Percentiles rank a stretch among this genome's conserved stretches.
Conservation (phyloP, 2,888 invertebrate species). For the Synergus japonicus region DNA sequence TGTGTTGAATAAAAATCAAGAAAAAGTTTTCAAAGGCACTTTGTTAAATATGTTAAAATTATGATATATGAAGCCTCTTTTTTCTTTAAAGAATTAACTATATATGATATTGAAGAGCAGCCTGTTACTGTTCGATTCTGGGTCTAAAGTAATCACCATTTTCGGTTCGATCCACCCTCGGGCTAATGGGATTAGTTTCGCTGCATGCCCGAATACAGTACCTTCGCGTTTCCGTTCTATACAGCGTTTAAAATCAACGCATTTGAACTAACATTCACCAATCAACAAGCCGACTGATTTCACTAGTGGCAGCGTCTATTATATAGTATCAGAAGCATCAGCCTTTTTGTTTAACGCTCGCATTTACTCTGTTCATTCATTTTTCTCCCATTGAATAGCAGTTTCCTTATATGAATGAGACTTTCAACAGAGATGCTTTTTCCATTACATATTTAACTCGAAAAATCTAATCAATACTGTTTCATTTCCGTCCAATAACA, state of each 20-base stretch:
- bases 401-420: background rate
- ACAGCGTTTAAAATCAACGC: background rate
- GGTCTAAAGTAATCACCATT: background rate
- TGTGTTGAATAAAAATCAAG: no score
- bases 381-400: background rate
- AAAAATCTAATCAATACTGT: background rate
- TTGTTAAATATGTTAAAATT: no score
- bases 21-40: no score
- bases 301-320: background rate
- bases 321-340: background rate
- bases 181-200: background rate
- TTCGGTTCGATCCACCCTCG: background rate
- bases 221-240: background rate
- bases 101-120: background rate
- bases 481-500: no score
- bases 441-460: background rate
- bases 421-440: background rate
- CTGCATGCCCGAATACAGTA: background rate
- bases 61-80: no score
- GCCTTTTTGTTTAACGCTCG: background rate
- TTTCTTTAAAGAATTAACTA: no score
- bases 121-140: background rate
- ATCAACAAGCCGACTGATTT: background rate
- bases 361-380: background rate
- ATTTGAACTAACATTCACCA: background rate